Percentiles rank a stretch among this genome's conserved stretches.
Conservation (phyloP, 2,113 vertebrate species). For the Mormyrus lacerda region DNA sequence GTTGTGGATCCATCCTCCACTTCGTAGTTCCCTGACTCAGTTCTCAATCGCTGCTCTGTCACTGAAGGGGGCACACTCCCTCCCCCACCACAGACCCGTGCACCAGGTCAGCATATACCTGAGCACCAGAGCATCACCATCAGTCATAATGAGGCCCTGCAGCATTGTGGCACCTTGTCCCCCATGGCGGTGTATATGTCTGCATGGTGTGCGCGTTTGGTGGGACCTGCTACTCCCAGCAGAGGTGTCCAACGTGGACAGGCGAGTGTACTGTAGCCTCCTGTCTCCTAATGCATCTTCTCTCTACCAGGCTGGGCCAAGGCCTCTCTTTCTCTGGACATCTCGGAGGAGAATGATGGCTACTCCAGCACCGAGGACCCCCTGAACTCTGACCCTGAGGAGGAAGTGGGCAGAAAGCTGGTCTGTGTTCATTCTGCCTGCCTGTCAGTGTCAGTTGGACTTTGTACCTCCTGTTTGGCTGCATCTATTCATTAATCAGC, state of each 20-base stretch:
- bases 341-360: slow-evolving; percentile 80
- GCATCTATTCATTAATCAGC: not conserved
- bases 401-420: slow-evolving; percentile 77
- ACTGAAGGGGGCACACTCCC: not conserved
- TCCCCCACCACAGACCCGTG: not conserved
- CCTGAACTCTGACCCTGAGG: slow-evolving; percentile 85
- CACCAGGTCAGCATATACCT: not conserved
- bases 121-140: not conserved
- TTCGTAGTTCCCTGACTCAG: not conserved
- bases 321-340: slow-evolving; percentile 71
- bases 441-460: not conserved
- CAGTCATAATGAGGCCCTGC: not conserved
- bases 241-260: not conserved
- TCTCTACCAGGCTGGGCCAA: slow-evolving; percentile 76
- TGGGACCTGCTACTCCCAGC: not conserved
- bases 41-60: not conserved
- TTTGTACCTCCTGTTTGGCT: not conserved
- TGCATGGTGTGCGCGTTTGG: not conserved
- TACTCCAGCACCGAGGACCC: slow-evolving; percentile 90
- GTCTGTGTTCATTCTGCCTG: slow-evolving; percentile 54
- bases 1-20: no score
- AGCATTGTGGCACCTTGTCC: not conserved
- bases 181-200: not conserved
- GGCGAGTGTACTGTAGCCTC: not conserved
- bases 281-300: not conserved